A percentile compares a stretch with the other conserved stretches of the same genome.
Conservation (phyloP, 2,113 vertebrate species). For the Vireo altiloquus region DNA sequence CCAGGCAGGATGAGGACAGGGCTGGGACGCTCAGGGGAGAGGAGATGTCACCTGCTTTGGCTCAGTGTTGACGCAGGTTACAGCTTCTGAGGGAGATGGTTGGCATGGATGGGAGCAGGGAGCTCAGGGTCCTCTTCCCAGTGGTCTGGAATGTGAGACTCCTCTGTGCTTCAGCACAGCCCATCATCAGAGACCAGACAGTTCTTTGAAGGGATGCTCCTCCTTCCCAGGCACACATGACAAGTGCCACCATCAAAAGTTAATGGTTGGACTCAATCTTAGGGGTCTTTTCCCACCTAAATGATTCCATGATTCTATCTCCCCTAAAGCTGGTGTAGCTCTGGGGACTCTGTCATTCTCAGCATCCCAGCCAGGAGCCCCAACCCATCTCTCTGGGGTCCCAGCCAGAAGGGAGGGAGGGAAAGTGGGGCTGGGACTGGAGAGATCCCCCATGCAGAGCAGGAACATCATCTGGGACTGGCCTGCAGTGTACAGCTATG, state of each 20-base stretch:
- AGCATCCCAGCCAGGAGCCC: not conserved
- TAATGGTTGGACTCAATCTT: not conserved
- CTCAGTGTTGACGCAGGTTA: not conserved
- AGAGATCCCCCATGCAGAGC: not conserved
- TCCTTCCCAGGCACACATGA: not conserved
- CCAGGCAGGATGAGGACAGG: rapidly evolving
- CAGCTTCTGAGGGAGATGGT: not conserved
- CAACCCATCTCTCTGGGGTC: not conserved
- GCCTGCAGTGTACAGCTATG: rapidly evolving
- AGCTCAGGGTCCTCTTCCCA: not conserved
- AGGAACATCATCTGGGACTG: rapidly evolving
- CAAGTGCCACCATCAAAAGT: not conserved
- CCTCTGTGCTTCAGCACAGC: not conserved
- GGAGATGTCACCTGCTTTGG: not conserved
- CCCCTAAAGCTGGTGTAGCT: not conserved
- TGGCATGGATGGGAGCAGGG: rapidly evolving
- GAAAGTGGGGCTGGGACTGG: not conserved
- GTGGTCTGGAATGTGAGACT: not conserved
- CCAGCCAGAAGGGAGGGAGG: not conserved
- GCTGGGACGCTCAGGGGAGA: not conserved
- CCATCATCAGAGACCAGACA: not conserved
- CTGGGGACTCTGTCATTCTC: not conserved
- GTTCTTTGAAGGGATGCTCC: not conserved
- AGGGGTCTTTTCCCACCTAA: not conserved
- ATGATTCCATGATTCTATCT: not conserved